Conservation (phyloP, 2,113 vertebrate species). For the Siniperca chuatsi region DNA sequence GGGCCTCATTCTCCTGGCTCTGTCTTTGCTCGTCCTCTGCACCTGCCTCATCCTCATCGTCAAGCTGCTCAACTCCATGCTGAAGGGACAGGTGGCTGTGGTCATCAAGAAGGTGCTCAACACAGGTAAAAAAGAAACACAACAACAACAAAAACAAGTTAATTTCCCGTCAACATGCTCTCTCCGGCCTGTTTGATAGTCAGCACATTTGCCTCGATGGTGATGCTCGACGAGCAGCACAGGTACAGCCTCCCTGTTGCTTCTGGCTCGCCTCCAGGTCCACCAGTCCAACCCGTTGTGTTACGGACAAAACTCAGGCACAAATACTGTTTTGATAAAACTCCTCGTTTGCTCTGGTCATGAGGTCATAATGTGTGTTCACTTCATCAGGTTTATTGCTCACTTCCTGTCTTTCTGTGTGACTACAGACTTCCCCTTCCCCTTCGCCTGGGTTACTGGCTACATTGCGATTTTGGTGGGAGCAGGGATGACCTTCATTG, state of each 20-base stretch:
- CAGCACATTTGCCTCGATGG: slow-evolving; percentile 64
- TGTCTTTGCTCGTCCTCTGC: slow-evolving; percentile 90
- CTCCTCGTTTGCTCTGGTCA: background rate
- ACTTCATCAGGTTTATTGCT: slow-evolving; percentile 8
- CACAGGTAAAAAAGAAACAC: slow-evolving; percentile 86
- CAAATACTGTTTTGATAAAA: slow-evolving; percentile 40
- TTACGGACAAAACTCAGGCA: slow-evolving; percentile 55
- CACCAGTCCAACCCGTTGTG: slow-evolving; percentile 40
- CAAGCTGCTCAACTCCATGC: slow-evolving; percentile 95
- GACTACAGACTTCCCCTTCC: slow-evolving; percentile 93
- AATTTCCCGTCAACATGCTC: no score
- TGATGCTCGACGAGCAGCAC: slow-evolving; percentile 80
- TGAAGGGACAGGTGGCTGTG: slow-evolving; percentile 92
- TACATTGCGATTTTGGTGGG: slow-evolving; percentile 95
- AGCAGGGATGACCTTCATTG: slow-evolving; percentile 96
- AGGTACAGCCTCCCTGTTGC: slow-evolving; percentile 66
- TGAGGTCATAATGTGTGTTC: background rate
- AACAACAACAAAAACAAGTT: background rate
- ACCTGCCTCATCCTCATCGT: slow-evolving; percentile 94
- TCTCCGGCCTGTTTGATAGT: slow-evolving; percentile 78
- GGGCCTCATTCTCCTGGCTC: slow-evolving; percentile 90
- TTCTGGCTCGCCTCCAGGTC: slow-evolving; percentile 52
- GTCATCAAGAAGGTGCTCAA: slow-evolving; percentile 98
- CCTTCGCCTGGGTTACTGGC: slow-evolving; percentile 94
- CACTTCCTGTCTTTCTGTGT: slow-evolving; percentile 27